Evolutionary conservation across 2,797 vertebrate genomes (phyloP).

Genomic region (Pampus argenteus): DNA sequence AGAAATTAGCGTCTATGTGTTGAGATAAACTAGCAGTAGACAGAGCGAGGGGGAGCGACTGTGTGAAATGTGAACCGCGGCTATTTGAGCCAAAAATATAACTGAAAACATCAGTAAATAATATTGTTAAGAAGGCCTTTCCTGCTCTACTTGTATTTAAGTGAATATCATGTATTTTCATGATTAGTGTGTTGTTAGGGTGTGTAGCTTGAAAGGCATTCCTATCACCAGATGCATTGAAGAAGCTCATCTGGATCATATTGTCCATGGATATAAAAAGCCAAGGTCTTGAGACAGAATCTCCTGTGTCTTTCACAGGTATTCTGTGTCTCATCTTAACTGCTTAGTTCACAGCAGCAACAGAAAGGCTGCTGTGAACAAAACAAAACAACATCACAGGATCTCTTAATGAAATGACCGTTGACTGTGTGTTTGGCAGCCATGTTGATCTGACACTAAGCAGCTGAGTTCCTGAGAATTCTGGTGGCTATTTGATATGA

Average conservation of each 20-base stretch:
- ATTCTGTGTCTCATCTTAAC: too few relatives aligned
- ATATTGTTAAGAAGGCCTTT: too few relatives aligned
- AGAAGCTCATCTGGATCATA: slow-evolving; percentile 53
- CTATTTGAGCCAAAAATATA: too few relatives aligned
- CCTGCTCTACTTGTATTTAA: neutral
- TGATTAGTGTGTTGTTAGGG: neutral
- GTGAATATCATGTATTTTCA: neutral
- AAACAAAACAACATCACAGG: too few relatives aligned
- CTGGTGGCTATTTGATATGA: neutral
- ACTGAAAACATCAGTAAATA: too few relatives aligned
- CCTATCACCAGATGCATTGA: slow-evolving; percentile 26
- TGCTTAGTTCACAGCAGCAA: too few relatives aligned
- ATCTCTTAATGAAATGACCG: too few relatives aligned
- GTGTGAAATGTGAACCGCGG: neutral
- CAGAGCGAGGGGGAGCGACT: neutral
- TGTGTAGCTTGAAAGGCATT: slow-evolving; percentile 55
- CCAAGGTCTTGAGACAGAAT: slow-evolving; percentile 1
- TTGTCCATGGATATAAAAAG: slow-evolving; percentile 30
- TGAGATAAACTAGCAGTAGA: slow-evolving; percentile 6
- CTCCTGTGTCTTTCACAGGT: neutral
- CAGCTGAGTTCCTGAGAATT: neutral
- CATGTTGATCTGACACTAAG: neutral
- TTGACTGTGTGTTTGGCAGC: too few relatives aligned
- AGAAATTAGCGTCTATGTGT: slow-evolving; percentile 5
- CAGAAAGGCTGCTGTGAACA: too few relatives aligned